These are phyloP conservation scores for Pomacea maculata DNA, from an alignment of 1,140 invertebrate species.

Conservation along the genomic window DNA sequence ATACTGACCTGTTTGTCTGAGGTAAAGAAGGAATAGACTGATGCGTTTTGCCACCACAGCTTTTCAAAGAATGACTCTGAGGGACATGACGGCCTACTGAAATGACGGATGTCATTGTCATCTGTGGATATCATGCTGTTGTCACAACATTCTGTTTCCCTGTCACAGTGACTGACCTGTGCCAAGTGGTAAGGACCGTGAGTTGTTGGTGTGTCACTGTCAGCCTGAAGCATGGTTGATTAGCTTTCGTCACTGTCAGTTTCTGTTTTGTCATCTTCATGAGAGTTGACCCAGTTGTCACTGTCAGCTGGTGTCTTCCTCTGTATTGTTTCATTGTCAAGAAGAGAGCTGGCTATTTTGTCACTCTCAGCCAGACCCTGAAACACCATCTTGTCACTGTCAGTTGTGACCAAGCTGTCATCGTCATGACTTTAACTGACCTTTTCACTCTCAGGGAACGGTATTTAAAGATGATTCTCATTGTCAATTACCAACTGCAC, in stretches of 20 bases:
- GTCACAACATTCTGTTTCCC: no score
- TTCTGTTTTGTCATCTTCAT: background rate
- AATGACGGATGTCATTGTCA: no score
- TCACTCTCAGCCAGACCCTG: background rate
- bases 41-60: no score
- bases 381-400: slow-evolving; percentile 17
- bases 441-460: background rate
- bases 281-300: slow-evolving; percentile 21
- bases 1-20: background rate
- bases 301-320: slow-evolving; percentile 27
- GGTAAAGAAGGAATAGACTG: slow-evolving; percentile 22
- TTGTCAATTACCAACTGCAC: slow-evolving; percentile 4
- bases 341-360: background rate
- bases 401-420: slow-evolving; percentile 4
- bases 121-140: no score
- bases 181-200: slow-evolving; percentile 15
- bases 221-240: slow-evolving; percentile 8
- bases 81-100: no score
- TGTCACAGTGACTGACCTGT: background rate
- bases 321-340: slow-evolving; percentile 25
- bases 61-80: no score
- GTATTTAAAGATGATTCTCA: slow-evolving; percentile 2
- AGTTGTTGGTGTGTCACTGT: slow-evolving; percentile 31
- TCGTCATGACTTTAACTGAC: slow-evolving; percentile 4
- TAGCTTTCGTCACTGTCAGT: slow-evolving; percentile 31